These are phyloP conservation scores for Xenopus petersii DNA, from an alignment of 2,797 vertebrate genomes.

Conservation along the genomic window DNA sequence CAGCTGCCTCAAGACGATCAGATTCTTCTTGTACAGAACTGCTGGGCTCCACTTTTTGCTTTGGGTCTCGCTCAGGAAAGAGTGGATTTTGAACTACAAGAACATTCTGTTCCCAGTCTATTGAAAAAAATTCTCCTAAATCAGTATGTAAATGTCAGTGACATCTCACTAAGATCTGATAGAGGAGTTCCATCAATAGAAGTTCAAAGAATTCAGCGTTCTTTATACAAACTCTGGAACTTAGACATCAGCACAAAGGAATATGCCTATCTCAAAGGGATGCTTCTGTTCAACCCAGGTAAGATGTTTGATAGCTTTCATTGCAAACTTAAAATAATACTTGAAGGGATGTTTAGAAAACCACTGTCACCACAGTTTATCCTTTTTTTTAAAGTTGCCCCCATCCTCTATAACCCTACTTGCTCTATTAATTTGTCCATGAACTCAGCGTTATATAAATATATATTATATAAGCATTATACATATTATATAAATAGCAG, in stretches of 20 bases:
- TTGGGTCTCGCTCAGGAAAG: constrained; percentile 57
- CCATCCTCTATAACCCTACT: too few species aligned
- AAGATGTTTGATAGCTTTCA: constrained; percentile 18
- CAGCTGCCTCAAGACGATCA: constrained; percentile 54
- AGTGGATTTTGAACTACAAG: constrained; percentile 54
- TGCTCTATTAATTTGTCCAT: too few species aligned
- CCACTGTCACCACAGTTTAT: too few species aligned
- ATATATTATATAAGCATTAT: too few species aligned
- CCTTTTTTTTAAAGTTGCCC: too few species aligned
- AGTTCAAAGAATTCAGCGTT: constrained; percentile 52
- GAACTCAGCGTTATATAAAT: too few species aligned
- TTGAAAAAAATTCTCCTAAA: constrained; percentile 57
- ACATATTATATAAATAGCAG: too few species aligned
- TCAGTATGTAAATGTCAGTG: constrained; percentile 36
- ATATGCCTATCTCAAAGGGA: constrained; percentile 59
- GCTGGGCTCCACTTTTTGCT: constrained; percentile 57
- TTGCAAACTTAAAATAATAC: too few species aligned
- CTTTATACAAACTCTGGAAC: constrained; percentile 55
- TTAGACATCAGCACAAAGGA: constrained; percentile 54
- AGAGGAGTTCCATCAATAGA: constrained; percentile 39
- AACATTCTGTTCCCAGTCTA: constrained; percentile 52
- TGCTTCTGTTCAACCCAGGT: constrained; percentile 59
- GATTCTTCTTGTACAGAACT: constrained; percentile 47
- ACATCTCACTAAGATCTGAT: constrained; percentile 15
- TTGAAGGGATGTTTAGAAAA: too few species aligned